These are phyloP conservation scores for Dermatemys mawii DNA, from an alignment of 2,113 vertebrate genomes.

Conservation along the genomic window DNA sequence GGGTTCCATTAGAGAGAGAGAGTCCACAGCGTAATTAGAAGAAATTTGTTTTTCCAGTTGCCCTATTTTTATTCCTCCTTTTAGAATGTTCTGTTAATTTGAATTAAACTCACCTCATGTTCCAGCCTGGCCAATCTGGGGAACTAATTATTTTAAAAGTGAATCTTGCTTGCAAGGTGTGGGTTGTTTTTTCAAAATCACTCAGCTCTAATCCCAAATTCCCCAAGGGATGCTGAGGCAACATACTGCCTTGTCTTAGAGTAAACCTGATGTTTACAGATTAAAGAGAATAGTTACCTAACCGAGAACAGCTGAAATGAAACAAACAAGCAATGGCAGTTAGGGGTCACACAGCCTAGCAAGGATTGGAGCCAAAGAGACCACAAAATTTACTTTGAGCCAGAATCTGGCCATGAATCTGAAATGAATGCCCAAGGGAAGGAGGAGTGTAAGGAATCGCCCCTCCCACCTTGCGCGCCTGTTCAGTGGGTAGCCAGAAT, in stretches of 20 bases:
- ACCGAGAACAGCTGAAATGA: background rate
- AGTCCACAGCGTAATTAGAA: conserved; percentile 63
- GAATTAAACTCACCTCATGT: conserved; percentile 56
- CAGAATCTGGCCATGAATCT: fast-evolving
- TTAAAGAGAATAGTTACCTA: fast-evolving
- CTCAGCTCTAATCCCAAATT: conserved; percentile 13
- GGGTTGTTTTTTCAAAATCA: background rate
- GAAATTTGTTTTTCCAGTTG: conserved; percentile 73
- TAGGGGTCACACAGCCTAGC: no score
- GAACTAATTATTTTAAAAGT: conserved; percentile 56
- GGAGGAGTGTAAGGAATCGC: background rate
- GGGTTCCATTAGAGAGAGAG: conserved; percentile 65
- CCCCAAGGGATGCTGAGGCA: background rate
- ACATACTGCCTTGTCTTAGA: fast-evolving
- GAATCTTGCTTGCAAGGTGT: conserved; percentile 50
- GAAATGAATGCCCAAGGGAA: fast-evolving
- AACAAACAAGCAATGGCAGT: background rate
- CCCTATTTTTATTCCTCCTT: conserved; percentile 60
- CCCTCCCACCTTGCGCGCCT: fast-evolving
- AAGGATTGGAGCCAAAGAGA: fast-evolving
- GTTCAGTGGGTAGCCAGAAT: background rate
- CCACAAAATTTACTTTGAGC: background rate
- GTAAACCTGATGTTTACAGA: background rate
- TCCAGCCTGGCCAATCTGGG: conserved; percentile 31
- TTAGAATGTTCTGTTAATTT: conserved; percentile 68